Evolutionary conservation across 2,113 vertebrate genomes (phyloP), one percentile per base, ranked within the genome.

Genomic region (Ornithorhynchus anatinus): DNA sequence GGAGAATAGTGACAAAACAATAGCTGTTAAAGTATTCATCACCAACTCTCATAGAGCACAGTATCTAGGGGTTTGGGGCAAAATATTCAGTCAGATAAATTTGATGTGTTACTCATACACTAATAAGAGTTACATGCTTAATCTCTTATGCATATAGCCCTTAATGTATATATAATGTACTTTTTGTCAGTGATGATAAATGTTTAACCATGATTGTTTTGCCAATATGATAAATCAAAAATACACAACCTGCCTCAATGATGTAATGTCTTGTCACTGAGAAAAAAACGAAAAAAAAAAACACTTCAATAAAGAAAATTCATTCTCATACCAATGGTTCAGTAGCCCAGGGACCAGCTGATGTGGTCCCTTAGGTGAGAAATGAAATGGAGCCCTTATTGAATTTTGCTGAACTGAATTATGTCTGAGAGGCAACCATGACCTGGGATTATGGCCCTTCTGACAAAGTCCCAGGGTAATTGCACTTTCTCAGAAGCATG

Each of bases 181-280:
- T 52, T 47, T 44, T 70, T 71, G 35, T 52, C 58, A 62, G 50
- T 53, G 61, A 61, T 61, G 22, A 50, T 42, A 37, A 60, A 60
- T 61, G 51, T 29, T 57, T 64, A 64, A 38, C 22, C 50, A 36
- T 45, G 23, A 40, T 62, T 80, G 8, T 1, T 66, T 57, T 71
- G 20, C 31, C 32, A 67, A 5, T 38, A 48, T 53, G 14, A 58
- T 51, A 61, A 67, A 31, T 68, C 31, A 58, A 27, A 17, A 44
- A 62, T 8, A 58, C 5, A 32, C 27, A 62, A 40, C 22, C 20
- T 71, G 23, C 32, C 37, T 56, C 54, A 44, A 60, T 59, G 20
- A 64, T 23, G 48, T 20, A 25, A 44, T 42, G 25, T 33, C 10
- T 37, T 54, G 31, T 56, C 43, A 11, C 17, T 35, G 10, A 35